A percentile compares a stretch with the other conserved stretches of the same genome.
phyloP scores from a whole-genome alignment of 2,888 invertebrate genomes.

The Hyalella azteca region DNA sequence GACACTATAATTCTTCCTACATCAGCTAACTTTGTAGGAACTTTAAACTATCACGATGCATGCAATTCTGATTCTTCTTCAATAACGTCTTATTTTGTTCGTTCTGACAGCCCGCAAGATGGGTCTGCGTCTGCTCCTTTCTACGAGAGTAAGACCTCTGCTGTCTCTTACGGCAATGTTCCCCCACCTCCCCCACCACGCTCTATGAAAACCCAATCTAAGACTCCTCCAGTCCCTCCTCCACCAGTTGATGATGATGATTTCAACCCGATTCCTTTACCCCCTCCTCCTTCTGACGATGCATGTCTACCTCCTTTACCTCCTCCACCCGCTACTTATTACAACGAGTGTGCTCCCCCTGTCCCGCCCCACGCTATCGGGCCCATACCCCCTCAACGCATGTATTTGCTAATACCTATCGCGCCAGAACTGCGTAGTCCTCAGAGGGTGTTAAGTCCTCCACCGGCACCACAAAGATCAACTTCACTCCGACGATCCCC shows the following conservation, averaged over 20 bases:
- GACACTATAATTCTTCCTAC: neutral
- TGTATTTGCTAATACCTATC: slow-evolving; percentile 39
- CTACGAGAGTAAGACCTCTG: slow-evolving; percentile 17
- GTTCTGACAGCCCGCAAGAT: slow-evolving; percentile 47
- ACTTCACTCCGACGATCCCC: slow-evolving; percentile 16
- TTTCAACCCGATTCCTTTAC: slow-evolving; percentile 28
- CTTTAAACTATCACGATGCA: neutral
- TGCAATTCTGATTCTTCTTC: slow-evolving; percentile 1
- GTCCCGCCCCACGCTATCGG: neutral
- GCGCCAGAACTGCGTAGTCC: slow-evolving; percentile 18
- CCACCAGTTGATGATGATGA: slow-evolving; percentile 42
- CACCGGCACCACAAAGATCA: slow-evolving; percentile 39
- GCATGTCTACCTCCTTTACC: slow-evolving; percentile 28
- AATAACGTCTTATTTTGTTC: slow-evolving; percentile 46
- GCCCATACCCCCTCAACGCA: slow-evolving; percentile 38
- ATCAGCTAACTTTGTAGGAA: slow-evolving; percentile 5
- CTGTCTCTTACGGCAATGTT: slow-evolving; percentile 44
- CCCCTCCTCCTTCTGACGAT: slow-evolving; percentile 30
- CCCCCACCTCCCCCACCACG: slow-evolving; percentile 49
- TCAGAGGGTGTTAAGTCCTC: slow-evolving; percentile 31
- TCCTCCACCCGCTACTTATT: neutral
- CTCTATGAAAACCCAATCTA: slow-evolving; percentile 47
- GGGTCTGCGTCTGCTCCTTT: slow-evolving; percentile 41
- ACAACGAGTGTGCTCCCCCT: neutral
- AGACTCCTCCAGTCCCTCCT: slow-evolving; percentile 51